Base-by-base conservation (phyloP, 2,888 invertebrate species). In the Dexiosoma caninum region DNA sequence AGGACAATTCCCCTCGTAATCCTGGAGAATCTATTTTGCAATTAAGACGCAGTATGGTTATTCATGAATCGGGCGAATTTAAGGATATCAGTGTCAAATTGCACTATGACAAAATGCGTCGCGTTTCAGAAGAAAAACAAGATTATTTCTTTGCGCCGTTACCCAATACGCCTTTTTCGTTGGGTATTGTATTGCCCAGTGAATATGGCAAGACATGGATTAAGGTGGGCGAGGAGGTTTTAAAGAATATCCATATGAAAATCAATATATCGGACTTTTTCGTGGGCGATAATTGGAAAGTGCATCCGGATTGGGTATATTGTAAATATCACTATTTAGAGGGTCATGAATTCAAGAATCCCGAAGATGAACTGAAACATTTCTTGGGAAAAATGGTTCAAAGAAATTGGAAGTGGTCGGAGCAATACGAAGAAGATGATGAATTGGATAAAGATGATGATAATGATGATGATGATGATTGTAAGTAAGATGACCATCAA, bases 301-400 rank as follows among this genome's bases (percentile, higher is more conserved):
- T 96, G 32, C 96, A 97, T 91, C 96, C 96, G 0, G 94, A 95
- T 85, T 97, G 97, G 97, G 94, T 95, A 0, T 97, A 96, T 88
- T 97, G 97, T 88, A 95, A 95, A 86, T 96, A 95, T 87, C 96
- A 96, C 87, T 95, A 96, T 86, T 90, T 95, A 64, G 95, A 95
- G 87, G 94, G 94, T 0, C 95, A 95, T 85, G 94, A 94, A 85
- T 95, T 94, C 77, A 90, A 92, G 8, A 93, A 92, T n/a, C 92
- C 95, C 0, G 96, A 97, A 89, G 92, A 92, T 0, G 95, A 96
- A 87, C 89, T 96, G 3, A 91, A 93, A 62, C 94, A 95, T 84
- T 97, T 97, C 86, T 90, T 97, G 71, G 92, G 92, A 1, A 93
- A 93, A 86, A 93, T 96, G 88, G 91, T 91, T 51, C 90, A 91